phyloP scores from a whole-genome alignment of 2,113 vertebrate genomes.

The Mesoclemmys tuberculata region DNA sequence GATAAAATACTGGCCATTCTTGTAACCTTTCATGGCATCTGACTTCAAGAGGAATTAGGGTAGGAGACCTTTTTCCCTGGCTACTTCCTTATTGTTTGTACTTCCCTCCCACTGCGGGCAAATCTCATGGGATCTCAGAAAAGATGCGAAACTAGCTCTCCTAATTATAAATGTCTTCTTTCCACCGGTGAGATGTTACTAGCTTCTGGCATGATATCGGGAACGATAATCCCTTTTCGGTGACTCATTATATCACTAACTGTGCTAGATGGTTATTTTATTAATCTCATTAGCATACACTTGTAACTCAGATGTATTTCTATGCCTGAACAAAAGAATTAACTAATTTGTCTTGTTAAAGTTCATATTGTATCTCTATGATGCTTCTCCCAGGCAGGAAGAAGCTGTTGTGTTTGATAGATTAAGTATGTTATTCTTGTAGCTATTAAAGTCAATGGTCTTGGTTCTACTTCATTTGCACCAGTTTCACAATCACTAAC shows the following conservation, averaged over 20 bases:
- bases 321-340: conserved; percentile 10
- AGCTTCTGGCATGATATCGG: background rate
- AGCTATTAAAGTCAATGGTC: conserved; percentile 6
- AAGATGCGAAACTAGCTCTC: background rate
- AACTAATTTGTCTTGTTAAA: conserved; percentile 22
- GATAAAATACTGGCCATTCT: background rate
- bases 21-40: background rate
- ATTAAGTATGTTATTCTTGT: background rate
- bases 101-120: background rate
- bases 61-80: background rate
- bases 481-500: background rate
- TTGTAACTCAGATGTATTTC: background rate
- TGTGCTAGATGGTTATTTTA: background rate
- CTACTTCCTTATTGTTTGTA: background rate
- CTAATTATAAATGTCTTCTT: background rate
- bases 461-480: conserved; percentile 28
- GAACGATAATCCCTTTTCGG: background rate
- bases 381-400: background rate
- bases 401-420: conserved; percentile 26
- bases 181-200: background rate
- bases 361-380: conserved; percentile 18
- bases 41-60: background rate
- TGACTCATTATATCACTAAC: background rate
- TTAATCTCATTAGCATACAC: background rate
- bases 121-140: background rate